A percentile compares a stretch with the other conserved stretches of the same genome.
Conservation (phyloP, 2,888 invertebrate genomes). For the Leucophenga maculata region DNA sequence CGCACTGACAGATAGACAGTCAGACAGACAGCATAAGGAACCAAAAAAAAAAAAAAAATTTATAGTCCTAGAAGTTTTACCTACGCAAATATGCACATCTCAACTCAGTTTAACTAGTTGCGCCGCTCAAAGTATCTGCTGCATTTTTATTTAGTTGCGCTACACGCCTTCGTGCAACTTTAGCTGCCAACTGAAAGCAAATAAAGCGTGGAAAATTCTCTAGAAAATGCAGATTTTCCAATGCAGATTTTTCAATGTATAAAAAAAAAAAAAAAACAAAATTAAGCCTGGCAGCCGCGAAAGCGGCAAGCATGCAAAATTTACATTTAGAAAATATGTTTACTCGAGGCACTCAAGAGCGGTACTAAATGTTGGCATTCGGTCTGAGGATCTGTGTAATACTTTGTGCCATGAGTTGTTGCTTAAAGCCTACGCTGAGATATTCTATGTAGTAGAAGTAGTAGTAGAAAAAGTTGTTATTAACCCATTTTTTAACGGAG, state of each 20-base stretch:
- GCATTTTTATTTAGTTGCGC: conserved; percentile 36
- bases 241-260: conserved; percentile 34
- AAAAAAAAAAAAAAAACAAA: too few relatives aligned
- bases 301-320: conserved; percentile 54
- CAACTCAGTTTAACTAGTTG: conserved; percentile 33
- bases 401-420: neutral
- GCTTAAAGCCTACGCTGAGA: conserved; percentile 15
- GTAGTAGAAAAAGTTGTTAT: too few relatives aligned
- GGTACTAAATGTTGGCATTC: too few relatives aligned
- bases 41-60: conserved; percentile 23
- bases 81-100: conserved; percentile 54
- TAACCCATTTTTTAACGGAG: too few relatives aligned
- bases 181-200: conserved; percentile 35
- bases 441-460: too few relatives aligned
- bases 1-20: conserved; percentile 21
- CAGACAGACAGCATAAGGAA: conserved; percentile 33
- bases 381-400: too few relatives aligned
- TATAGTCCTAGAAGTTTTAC: conserved; percentile 51
- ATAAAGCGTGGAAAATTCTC: conserved; percentile 33
- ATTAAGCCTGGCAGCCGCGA: conserved; percentile 67
- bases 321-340: conserved; percentile 25
- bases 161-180: conserved; percentile 37
- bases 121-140: conserved; percentile 22
- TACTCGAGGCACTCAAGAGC: too few relatives aligned
- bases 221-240: conserved; percentile 31